Evolutionary conservation across 2,888 invertebrate genomes (phyloP), one percentile per base, ranked within the genome.

Genomic region (Heterodera filipjevi): DNA sequence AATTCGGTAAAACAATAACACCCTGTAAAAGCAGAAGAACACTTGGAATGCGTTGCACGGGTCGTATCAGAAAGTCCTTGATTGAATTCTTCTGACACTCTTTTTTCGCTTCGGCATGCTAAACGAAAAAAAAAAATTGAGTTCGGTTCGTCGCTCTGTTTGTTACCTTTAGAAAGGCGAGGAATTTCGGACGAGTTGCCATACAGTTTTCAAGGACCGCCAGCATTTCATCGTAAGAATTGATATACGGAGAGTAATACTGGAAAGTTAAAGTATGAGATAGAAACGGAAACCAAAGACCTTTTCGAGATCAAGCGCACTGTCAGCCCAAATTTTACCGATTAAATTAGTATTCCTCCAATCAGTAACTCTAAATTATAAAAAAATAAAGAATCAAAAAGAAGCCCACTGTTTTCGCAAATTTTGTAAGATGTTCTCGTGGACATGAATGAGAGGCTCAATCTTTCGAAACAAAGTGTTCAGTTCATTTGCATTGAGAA

Each of bases 181-280:
- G 96, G 92, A 99, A 99, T 90, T 96, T 92, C 66, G 96, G 95
- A 91, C 96, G 95, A 89, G 93, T 93, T 90, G 93, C 93, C 92
- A 96, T 96, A 92, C 96, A 96, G 89, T 93, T 93, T 87, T 93
- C 92, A 89, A 99, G 92, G 92, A 94, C 94, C 89, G 95, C 95
- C 91, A 96, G 96, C 91, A 95, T 95, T 90, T 95, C 94, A 90
- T 98, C 97, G 90, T 96, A 97, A 91, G 95, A 97, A 91, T 99
- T 99, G 77, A 99, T 94, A 91, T 96, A 99, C 32, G 96, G 95
- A 81, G 97, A 97, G 91, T 99, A 99, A 1, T 95, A 95, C 91
- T 77, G 59, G 19, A 53, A 53, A 53, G 5, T 19, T 6, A 19
- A 72, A 16, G n/a, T 32, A 33, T 19, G n/a, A 30, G 27, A 5